Base-by-base conservation (phyloP, 2,888 invertebrate genomes). In the Ochlodes sylvanus region DNA sequence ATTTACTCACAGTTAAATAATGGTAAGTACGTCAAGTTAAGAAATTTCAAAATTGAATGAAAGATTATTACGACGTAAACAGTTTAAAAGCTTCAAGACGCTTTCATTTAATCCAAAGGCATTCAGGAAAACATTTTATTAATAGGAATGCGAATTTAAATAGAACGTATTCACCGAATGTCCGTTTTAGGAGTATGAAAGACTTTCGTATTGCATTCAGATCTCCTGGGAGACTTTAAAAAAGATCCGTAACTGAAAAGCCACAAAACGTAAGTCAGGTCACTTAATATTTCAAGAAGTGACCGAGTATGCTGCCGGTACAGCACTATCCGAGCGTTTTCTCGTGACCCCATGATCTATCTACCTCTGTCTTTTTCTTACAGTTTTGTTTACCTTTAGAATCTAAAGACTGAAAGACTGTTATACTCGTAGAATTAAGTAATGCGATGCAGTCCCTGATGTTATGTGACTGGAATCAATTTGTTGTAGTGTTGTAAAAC, bases 241-340 rank as follows among this genome's bases (percentile, higher is more conserved):
- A 71, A 71, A 66, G 67, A 72, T 56, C 63, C 63, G 65, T 68
- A 63, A 66, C 66, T 64, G 61, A 64, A 71, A 67, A 63, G 27
- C 58, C 27, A 52, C 70, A 63, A 58, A 68, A 55, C 71, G 64
- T 69, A 69, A 70, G 63, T 63, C 63, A 63, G 55, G 69, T 70
- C 69, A 38, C 60, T 79, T 74, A 79, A 80, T 80, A 80, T 75
- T 79, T 78, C 72, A 80, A 75, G 74, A 73, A 72, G 69, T 71
- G 67, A 70, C 71, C 74, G 71, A 76, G 47, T 57, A 57, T 76
- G 69, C 74, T 73, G 69, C 72, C 69, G 70, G 69, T 66, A 71
- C 69, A 15, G 32, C 41, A 44, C 34, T 66, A 47, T 68, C 61
- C 60, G 64, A 34, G n/a, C 42, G 17, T 58, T 10, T 62, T 62